Evolutionary conservation across 2,797 vertebrate genomes (phyloP), one percentile per base, ranked within the genome.

Genomic region (Lepilemur septentrionalis): DNA sequence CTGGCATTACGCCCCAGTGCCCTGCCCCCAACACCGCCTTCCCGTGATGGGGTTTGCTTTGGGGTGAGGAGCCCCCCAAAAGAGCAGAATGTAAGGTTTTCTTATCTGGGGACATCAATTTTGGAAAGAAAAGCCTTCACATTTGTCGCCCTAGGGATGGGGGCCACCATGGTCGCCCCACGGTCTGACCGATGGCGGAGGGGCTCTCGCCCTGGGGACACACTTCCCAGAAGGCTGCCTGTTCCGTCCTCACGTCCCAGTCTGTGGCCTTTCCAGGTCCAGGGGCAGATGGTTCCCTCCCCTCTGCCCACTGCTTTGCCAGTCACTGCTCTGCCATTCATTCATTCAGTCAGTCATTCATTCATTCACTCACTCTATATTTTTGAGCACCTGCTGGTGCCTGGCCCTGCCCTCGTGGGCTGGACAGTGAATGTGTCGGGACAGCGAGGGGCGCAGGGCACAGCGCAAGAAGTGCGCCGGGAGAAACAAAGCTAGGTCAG

Each of bases 101-200:
- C 50, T 85, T 52, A 35, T 32, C 50, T 9, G 17, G 23, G 32
- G 17, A 35, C 52, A n/a, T 80, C 78, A n/a, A 5, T 82, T 79
- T 80, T 55, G 61, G 5, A 87, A 94, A 94, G 52, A 59, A 80
- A 76, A 65, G 1, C 12, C 10, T 25, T 81, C 28, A 17, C 35
- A 1, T 69, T 38, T 35, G 30, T 87, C 28, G 41, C 6, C n/a
- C 15, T 5, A 30, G n/a, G 14, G 63, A 0, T 5, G 28, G 15
- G 11, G 1, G 11, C 38, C 52, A 41, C 69, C 32, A 25, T 11
- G 5, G 2, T 8, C 20, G 20, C 20, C 38, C 32, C 4, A 0
- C 6, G 35, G 41, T 75, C 32, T 35, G 25, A 63, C 72, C 48
- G 22, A 28, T 0, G 0, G n/a, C 2, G 23, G n/a, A 9, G 20